Evolutionary conservation across 2,113 vertebrate genomes (phyloP), one percentile per base, ranked within the genome.

Genomic region (Festucalex cinctus): DNA sequence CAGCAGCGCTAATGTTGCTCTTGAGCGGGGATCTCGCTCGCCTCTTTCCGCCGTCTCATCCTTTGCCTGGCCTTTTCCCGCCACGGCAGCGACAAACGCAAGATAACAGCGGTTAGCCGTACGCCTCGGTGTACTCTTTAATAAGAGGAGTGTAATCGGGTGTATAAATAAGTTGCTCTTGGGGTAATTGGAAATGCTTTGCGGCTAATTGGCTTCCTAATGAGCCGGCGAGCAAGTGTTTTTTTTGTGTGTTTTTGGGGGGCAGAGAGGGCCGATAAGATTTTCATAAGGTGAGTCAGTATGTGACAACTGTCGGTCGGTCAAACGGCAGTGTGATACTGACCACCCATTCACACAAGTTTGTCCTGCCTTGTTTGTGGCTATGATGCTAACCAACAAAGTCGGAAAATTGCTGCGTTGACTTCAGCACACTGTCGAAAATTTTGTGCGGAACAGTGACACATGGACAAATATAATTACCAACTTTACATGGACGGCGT

Each of bases 1-100:
- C 87, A 89, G 86, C 87, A 82, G 88, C 83, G 24, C 63, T 74
- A 78, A 80, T 57, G 81, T 74, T 75, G 64, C 76, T 83, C 78
- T 67, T 61, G 60, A 64, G 59, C 51, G 16, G 3, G 3, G 59
- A 69, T 77, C 74, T 70, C 71, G 62, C 63, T 32, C 63, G 9
- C 62, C 59, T 59, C 14, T 2, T 57, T 69, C 43, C 58, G 35
- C 58, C 57, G 44, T 58, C 69, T 70, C 74, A 60, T 70, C 63
- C 64, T n/a, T 53, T 72, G 54, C 53, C 65, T 67, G 64, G 37
- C 66, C 8, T 17, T 26, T 60, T n/a, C 36, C 13, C 65, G 75
- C 76, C 73, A 63, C 53, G 35, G 58, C 58, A 82, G 76, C 78
- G 22, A 3, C 32, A 60, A 56, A 56, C 43, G 56, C 12, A 13